Percentiles rank a stretch among this genome's conserved stretches.
phyloP scores from a whole-genome alignment of 2,888 invertebrate genomes.

The Phortica okadai region DNA sequence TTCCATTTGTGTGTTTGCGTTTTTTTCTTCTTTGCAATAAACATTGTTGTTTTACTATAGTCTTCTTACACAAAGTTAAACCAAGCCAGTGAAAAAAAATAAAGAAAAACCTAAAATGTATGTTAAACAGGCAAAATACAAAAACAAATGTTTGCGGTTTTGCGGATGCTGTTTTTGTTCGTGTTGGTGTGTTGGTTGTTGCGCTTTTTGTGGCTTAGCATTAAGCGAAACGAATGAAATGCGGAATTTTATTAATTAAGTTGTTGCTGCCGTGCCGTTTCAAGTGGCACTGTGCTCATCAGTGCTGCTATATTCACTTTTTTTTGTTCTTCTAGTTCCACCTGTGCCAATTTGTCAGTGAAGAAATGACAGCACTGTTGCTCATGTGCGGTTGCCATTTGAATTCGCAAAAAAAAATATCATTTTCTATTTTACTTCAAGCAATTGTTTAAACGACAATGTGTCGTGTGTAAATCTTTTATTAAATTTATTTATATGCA shows the following conservation, averaged over 20 bases:
- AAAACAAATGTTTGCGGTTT: conserved; percentile 25
- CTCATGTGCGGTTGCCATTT: background rate
- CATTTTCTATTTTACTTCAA: background rate
- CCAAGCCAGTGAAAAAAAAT: background rate
- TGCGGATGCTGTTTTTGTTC: too few species aligned
- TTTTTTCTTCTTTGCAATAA: background rate
- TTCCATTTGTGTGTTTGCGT: conserved; percentile 7
- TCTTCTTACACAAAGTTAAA: conserved; percentile 2
- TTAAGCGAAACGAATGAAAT: conserved; percentile 8
- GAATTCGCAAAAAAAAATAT: background rate
- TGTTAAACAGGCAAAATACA: background rate
- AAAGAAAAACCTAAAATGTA: conserved; percentile 9
- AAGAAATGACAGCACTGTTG: too few species aligned
- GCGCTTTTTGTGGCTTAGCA: background rate
- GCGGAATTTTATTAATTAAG: conserved; percentile 24
- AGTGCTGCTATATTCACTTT: too few species aligned
- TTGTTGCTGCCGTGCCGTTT: background rate
- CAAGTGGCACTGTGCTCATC: too few species aligned
- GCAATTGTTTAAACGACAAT: background rate
- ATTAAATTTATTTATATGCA: background rate
- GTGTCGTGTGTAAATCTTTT: background rate
- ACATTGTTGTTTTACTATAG: background rate
- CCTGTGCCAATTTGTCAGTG: too few species aligned
- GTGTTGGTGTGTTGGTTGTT: background rate
- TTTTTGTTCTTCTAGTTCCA: too few species aligned